Conservation (phyloP, 2,888 invertebrate species). For the Kryphioiulus occultus region DNA sequence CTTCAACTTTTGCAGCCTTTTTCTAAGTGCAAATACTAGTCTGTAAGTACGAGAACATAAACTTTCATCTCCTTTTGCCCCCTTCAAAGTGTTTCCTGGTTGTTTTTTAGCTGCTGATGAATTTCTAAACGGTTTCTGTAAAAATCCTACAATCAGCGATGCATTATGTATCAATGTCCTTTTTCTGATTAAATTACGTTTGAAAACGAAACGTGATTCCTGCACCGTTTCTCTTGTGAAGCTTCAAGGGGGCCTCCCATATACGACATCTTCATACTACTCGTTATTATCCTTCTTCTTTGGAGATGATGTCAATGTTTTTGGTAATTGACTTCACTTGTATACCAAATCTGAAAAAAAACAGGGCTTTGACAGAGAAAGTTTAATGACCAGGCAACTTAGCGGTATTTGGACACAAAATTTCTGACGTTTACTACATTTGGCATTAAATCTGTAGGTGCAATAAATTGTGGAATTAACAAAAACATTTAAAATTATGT, state of each 20-base stretch:
- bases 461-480: too few relatives aligned
- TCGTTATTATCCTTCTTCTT: not conserved
- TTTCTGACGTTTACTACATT: too few relatives aligned
- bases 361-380: too few relatives aligned
- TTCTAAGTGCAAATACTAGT: slow-evolving; percentile 9
- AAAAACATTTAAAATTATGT: too few relatives aligned
- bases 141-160: not conserved
- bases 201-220: not conserved
- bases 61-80: slow-evolving; percentile 23
- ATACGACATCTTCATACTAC: not conserved
- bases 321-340: not conserved
- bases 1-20: not conserved
- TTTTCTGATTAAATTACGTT: not conserved
- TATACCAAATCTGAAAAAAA: too few relatives aligned
- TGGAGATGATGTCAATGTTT: not conserved
- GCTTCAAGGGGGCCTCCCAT: not conserved
- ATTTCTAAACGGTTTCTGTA: slow-evolving; percentile 4
- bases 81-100: slow-evolving; percentile 16
- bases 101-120: not conserved
- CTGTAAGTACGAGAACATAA: slow-evolving; percentile 1
- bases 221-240: not conserved
- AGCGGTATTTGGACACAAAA: too few relatives aligned
- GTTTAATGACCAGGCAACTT: too few relatives aligned
- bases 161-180: not conserved
- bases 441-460: too few relatives aligned